phyloP scores from a whole-genome alignment of 2,113 vertebrate species.

The Notothenia rossii region DNA sequence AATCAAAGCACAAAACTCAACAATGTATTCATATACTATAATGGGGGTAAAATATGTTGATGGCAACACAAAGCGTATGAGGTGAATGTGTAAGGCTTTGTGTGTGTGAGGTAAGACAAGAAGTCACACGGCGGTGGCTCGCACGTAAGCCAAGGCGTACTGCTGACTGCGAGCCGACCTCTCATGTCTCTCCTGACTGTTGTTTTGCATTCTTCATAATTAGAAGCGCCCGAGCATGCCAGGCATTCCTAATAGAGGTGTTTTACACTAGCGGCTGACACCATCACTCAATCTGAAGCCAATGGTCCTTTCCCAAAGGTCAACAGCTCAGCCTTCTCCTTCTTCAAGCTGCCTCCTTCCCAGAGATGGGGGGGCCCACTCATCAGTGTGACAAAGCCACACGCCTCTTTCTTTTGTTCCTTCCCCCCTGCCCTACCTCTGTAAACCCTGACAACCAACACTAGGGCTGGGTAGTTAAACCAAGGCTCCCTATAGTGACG shows the following conservation, averaged over 20 bases:
- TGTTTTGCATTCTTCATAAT: conserved; percentile 85
- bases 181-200: conserved; percentile 66
- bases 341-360: conserved; percentile 47
- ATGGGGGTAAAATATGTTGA: background rate
- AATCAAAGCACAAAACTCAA: conserved; percentile 21
- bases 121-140: conserved; percentile 57
- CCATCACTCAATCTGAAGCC: conserved; percentile 76
- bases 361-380: conserved; percentile 48
- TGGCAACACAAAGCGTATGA: background rate
- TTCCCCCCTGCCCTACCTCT: conserved; percentile 55
- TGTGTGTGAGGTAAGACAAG: conserved; percentile 41
- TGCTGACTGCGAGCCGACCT: conserved; percentile 52
- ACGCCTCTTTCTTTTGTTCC: conserved; percentile 66
- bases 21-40: background rate
- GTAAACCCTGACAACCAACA: conserved; percentile 49
- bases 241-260: conserved; percentile 79
- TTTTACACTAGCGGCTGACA: conserved; percentile 80
- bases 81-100: conserved; percentile 28
- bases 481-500: conserved; percentile 58
- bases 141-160: conserved; percentile 18
- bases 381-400: conserved; percentile 62
- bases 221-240: conserved; percentile 76
- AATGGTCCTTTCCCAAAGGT: conserved; percentile 79
- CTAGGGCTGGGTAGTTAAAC: conserved; percentile 36
- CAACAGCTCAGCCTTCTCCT: conserved; percentile 58